phyloP scores from a whole-genome alignment of 1,140 invertebrate genomes.

The Scaptodrosophila lebanonensis region DNA sequence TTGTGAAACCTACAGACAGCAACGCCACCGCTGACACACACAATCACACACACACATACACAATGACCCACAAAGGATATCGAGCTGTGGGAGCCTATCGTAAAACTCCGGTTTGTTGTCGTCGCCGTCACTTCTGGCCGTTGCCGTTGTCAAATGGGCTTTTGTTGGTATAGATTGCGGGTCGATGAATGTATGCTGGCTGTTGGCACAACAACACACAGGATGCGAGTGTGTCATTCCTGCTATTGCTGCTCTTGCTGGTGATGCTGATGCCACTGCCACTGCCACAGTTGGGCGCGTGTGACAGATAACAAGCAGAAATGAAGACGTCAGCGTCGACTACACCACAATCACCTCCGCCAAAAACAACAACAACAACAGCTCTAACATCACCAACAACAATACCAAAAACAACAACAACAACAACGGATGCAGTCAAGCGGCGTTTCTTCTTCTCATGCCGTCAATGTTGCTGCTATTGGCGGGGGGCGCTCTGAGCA shows the following conservation, averaged over 20 bases:
- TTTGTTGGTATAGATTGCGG: conserved; percentile 44
- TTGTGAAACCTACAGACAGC: no score
- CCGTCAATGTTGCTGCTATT: no score
- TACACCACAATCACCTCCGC: conserved; percentile 41
- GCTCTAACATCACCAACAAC: conserved; percentile 35
- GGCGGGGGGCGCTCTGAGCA: no score
- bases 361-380: conserved; percentile 26
- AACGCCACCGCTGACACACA: conserved; percentile 4
- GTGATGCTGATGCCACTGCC: conserved; percentile 37
- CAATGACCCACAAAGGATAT: conserved; percentile 46
- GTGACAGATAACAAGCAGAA: conserved; percentile 54
- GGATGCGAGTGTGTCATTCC: no score
- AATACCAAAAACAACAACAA: conserved; percentile 52
- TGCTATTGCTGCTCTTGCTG: no score
- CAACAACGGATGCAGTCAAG: conserved; percentile 1
- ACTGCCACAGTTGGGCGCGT: conserved; percentile 25
- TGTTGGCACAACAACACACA: no score
- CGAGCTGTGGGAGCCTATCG: conserved; percentile 28
- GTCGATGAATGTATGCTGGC: conserved; percentile 40
- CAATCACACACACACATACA: conserved; percentile 11
- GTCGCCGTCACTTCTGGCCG: conserved; percentile 9
- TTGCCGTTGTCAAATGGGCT: conserved; percentile 38
- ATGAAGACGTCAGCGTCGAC: conserved; percentile 58
- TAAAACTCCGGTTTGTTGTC: conserved; percentile 16
- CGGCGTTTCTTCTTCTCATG: not conserved